Conservation (phyloP, 1,140 invertebrate species). For the Bradysia coprophila region DNA sequence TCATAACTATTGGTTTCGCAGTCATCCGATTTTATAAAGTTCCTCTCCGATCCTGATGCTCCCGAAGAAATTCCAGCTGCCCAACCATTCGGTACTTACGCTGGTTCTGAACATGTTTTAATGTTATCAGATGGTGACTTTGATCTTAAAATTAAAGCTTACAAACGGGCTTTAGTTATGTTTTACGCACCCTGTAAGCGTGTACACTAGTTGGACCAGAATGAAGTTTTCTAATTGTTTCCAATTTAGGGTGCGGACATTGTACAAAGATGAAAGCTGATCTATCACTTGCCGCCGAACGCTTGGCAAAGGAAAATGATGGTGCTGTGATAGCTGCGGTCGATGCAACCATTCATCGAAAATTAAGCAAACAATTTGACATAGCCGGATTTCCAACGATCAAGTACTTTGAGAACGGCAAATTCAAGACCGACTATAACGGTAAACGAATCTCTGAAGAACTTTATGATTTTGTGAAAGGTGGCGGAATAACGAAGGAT, state of each 20-base stretch:
- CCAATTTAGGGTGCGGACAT: constrained; percentile 47
- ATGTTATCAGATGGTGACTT: constrained; percentile 31
- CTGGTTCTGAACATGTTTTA: constrained; percentile 26
- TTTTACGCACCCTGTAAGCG: constrained; percentile 63
- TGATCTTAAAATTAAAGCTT: constrained; percentile 32
- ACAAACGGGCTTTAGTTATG: constrained; percentile 49
- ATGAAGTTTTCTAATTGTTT: background rate
- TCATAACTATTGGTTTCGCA: too few relatives aligned
- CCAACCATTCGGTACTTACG: constrained; percentile 13
- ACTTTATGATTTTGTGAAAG: constrained; percentile 30
- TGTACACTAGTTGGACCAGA: constrained; percentile 4
- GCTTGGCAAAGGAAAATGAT: constrained; percentile 29
- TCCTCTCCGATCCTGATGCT: constrained; percentile 40
- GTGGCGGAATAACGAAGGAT: constrained; percentile 11
- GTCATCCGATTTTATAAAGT: constrained; percentile 42
- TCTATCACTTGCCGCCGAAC: constrained; percentile 38
- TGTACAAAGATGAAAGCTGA: constrained; percentile 58
- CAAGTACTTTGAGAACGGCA: constrained; percentile 50
- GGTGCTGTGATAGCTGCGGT: constrained; percentile 41
- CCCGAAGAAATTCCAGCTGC: constrained; percentile 17
- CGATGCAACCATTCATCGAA: constrained; percentile 40
- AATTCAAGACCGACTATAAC: constrained; percentile 31
- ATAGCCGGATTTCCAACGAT: constrained; percentile 53
- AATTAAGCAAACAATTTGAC: constrained; percentile 33
- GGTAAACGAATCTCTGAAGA: constrained; percentile 36